These are phyloP conservation scores for Xenopus laevis DNA, from an alignment of 2,113 vertebrate genomes.

Conservation along the genomic window DNA sequence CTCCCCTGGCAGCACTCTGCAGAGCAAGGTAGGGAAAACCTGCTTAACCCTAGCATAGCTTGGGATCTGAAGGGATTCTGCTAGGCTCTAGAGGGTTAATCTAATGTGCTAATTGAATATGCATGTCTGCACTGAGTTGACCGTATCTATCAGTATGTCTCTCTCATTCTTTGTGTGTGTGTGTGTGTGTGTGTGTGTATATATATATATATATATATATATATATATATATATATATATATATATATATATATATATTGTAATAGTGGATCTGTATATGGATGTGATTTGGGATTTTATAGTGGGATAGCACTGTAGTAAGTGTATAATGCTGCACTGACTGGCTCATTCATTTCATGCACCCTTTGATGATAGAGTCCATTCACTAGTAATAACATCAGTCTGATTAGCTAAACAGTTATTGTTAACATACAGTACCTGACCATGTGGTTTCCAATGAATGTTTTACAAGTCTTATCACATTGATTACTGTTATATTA, in stretches of 20 bases:
- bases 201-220: not conserved
- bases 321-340: too few relatives aligned
- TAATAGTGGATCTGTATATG: not conserved
- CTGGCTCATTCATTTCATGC: too few relatives aligned
- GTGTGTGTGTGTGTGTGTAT: too few relatives aligned
- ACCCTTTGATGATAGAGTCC: too few relatives aligned
- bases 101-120: not conserved
- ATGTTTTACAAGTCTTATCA: too few relatives aligned
- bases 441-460: too few relatives aligned
- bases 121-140: not conserved
- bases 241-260: not conserved
- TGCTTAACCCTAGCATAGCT: not conserved
- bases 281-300: not conserved
- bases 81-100: not conserved
- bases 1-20: slow-evolving; percentile 30
- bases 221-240: too few relatives aligned
- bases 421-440: too few relatives aligned
- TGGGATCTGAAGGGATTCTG: not conserved
- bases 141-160: not conserved
- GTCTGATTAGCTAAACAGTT: too few relatives aligned
- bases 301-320: not conserved
- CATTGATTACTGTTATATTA: too few relatives aligned
- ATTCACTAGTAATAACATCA: too few relatives aligned
- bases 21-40: slow-evolving; percentile 33
- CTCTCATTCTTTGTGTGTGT: too few relatives aligned